Conservation (phyloP, 2,888 invertebrate species). For the Polyommatus icarus region DNA sequence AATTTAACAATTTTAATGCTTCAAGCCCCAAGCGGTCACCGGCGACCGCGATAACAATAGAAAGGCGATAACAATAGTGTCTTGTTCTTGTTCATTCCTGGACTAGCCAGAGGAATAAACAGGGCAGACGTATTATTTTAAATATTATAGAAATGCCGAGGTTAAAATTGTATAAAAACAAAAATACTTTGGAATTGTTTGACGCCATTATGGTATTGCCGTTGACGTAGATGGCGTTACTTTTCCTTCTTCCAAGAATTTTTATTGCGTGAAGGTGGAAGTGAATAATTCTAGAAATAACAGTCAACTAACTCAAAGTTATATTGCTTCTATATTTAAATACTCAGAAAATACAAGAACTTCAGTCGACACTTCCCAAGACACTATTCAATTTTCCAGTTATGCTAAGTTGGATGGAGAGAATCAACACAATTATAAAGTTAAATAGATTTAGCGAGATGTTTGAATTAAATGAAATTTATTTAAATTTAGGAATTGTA, state of each 20-base stretch:
- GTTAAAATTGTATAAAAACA: neutral
- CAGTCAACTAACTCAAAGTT: neutral
- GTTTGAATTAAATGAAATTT: slow-evolving; percentile 11
- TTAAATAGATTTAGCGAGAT: slow-evolving; percentile 20
- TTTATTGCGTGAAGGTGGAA: neutral
- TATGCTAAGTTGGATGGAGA: slow-evolving; percentile 18
- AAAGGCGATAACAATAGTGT: no score
- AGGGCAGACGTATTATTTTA: neutral
- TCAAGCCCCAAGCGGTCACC: no score
- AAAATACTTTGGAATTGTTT: neutral
- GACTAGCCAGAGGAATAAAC: no score
- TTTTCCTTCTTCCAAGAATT: neutral
- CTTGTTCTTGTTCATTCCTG: no score
- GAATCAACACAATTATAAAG: slow-evolving; percentile 24
- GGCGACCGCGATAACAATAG: no score
- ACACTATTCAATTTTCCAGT: slow-evolving; percentile 15
- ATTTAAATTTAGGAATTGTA: neutral
- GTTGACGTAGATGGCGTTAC: neutral
- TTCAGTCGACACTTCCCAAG: slow-evolving; percentile 10
- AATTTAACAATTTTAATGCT: no score
- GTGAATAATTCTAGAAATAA: neutral
- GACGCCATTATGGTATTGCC: neutral
- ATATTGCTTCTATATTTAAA: slow-evolving; percentile 11
- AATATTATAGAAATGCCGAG: neutral
- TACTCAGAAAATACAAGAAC: slow-evolving; percentile 15